Percentiles rank a stretch among this genome's conserved stretches.
phyloP scores from a whole-genome alignment of 2,888 invertebrate genomes.

The Lycocerus yunnanus region DNA sequence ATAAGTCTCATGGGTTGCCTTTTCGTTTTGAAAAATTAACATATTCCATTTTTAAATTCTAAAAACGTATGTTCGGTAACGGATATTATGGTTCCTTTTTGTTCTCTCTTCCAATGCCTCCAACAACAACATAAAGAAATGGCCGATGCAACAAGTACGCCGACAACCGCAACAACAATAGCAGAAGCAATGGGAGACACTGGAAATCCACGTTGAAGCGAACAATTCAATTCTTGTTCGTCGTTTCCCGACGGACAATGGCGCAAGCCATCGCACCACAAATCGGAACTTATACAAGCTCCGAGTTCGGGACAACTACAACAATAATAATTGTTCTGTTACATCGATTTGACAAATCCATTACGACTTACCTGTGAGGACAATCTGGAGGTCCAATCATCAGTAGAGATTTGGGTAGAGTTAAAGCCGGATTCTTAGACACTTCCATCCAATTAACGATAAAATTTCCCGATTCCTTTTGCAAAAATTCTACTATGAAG shows the following conservation, averaged over 20 bases:
- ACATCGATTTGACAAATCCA: not conserved
- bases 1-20: not conserved
- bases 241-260: conserved; percentile 84
- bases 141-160: conserved; percentile 44
- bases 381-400: conserved; percentile 69
- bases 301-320: conserved; percentile 78
- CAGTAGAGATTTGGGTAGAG: conserved; percentile 55
- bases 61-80: conserved; percentile 55
- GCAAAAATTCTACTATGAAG: conserved; percentile 76
- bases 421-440: conserved; percentile 67
- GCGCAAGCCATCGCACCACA: conserved; percentile 80
- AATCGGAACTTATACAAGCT: conserved; percentile 75
- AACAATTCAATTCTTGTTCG: conserved; percentile 77
- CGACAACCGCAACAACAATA: conserved; percentile 42
- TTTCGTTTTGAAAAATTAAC: conserved; percentile 39
- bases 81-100: conserved; percentile 53
- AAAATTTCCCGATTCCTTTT: conserved; percentile 74
- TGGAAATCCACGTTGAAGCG: conserved; percentile 67
- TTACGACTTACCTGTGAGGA: conserved; percentile 65
- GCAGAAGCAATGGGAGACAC: conserved; percentile 58
- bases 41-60: conserved; percentile 55
- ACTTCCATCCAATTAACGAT: conserved; percentile 80
- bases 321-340: conserved; percentile 20
- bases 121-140: conserved; percentile 48
- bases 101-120: conserved; percentile 50